Conservation (phyloP, 2,113 vertebrate species). For the Toxotes jaculatrix region DNA sequence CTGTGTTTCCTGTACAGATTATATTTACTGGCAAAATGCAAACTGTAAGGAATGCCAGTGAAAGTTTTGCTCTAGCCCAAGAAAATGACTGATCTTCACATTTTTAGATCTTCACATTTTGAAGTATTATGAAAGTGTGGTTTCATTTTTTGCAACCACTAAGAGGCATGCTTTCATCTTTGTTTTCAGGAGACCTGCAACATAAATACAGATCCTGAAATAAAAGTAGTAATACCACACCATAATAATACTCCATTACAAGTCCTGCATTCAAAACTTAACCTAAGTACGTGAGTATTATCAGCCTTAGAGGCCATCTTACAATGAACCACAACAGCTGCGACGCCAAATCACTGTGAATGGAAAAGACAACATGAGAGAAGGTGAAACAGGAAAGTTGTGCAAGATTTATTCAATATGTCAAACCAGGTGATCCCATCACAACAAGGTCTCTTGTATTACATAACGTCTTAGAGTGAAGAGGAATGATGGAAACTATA, state of each 20-base stretch:
- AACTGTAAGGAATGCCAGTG: background rate
- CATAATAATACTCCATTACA: background rate
- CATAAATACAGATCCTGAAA: background rate
- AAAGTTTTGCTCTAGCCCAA: slow-evolving; percentile 3
- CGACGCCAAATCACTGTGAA: too few relatives aligned
- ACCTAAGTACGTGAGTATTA: too few relatives aligned
- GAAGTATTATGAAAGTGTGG: background rate
- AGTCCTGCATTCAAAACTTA: background rate
- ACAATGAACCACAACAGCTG: too few relatives aligned
- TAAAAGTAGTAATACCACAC: background rate
- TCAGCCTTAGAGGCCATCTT: too few relatives aligned
- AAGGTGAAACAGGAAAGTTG: too few relatives aligned
- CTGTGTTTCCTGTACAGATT: slow-evolving; percentile 30
- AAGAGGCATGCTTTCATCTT: background rate
- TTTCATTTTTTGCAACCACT: background rate
- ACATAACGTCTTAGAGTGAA: too few relatives aligned
- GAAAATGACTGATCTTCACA: background rate
- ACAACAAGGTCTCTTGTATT: too few relatives aligned
- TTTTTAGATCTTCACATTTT: background rate
- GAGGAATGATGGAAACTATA: too few relatives aligned
- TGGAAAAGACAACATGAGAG: too few relatives aligned
- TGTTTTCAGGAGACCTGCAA: background rate
- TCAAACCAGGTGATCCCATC: too few relatives aligned
- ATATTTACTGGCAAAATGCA: background rate
- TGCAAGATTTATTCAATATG: too few relatives aligned